A percentile compares a stretch with the other conserved stretches of the same genome.
These are phyloP conservation scores for Trissoscelio sp. DNA, from an alignment of 2,888 invertebrate genomes.

Conservation along the genomic window DNA sequence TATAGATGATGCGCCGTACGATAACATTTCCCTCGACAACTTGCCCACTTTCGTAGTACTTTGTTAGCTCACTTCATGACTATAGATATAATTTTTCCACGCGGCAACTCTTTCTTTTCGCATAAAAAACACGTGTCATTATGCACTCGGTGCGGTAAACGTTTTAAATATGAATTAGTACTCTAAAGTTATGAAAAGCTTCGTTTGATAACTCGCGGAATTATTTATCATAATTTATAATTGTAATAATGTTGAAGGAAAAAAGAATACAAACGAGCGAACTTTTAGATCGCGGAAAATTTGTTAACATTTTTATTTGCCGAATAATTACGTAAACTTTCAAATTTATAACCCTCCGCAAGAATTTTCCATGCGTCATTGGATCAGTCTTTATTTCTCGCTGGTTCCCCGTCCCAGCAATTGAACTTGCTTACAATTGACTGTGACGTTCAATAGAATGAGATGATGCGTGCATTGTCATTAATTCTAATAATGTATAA, in stretches of 20 bases:
- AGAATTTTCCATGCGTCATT: constrained; percentile 70
- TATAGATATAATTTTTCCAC: constrained; percentile 71
- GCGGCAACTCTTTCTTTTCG: constrained; percentile 58
- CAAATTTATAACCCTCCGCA: constrained; percentile 37
- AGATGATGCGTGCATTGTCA: constrained; percentile 79
- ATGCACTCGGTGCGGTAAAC: constrained; percentile 23
- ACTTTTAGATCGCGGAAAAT: constrained; percentile 8
- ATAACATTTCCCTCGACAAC: constrained; percentile 82
- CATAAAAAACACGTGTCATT: constrained; percentile 49
- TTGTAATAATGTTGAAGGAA: constrained; percentile 21
- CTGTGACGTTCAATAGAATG: constrained; percentile 75
- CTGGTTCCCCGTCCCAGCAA: constrained; percentile 65
- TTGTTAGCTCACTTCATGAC: constrained; percentile 69
- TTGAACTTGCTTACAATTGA: constrained; percentile 72
- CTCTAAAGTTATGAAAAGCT: constrained; percentile 24
- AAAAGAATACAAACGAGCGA: constrained; percentile 25
- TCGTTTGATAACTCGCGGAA: constrained; percentile 30
- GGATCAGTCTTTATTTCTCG: constrained; percentile 61
- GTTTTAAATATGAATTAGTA: constrained; percentile 42
- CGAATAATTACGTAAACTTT: constrained; percentile 10
- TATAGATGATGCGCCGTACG: constrained; percentile 80
- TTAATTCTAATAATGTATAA: constrained; percentile 83
- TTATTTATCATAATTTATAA: constrained; percentile 34
- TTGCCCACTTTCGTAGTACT: constrained; percentile 80
- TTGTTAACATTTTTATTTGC: constrained; percentile 27